Evolutionary conservation across 2,113 vertebrate genomes (phyloP).

Genomic region (Phodopus roborovskii): DNA sequence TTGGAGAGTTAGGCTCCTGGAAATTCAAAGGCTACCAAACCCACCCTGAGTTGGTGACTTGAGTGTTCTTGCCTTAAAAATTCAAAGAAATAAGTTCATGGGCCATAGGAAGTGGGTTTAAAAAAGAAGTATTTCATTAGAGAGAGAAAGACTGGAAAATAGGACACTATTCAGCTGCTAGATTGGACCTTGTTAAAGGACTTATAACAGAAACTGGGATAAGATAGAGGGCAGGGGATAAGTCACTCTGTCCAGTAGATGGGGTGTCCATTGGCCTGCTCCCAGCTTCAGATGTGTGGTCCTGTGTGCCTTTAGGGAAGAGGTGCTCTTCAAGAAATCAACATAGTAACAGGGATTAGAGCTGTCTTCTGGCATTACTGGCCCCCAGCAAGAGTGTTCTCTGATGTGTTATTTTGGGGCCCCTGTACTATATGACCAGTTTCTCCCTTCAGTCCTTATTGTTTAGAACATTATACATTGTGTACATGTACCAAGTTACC

Average conservation of each 20-base stretch:
- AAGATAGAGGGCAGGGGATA: not conserved
- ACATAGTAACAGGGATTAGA: too few relatives aligned
- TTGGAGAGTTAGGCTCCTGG: too few relatives aligned
- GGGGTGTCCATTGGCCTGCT: not conserved
- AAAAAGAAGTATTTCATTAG: not conserved
- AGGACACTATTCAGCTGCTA: not conserved
- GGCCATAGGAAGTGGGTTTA: not conserved
- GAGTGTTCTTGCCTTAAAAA: not conserved
- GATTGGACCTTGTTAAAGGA: not conserved
- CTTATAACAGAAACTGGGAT: not conserved
- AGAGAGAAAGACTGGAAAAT: not conserved
- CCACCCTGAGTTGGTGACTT: not conserved
- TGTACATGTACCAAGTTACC: not conserved
- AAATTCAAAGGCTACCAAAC: not conserved
- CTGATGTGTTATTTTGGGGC: not conserved
- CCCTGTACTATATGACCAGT: too few relatives aligned
- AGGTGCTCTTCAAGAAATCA: not conserved
- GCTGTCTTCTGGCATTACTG: not conserved
- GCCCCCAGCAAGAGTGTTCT: not conserved
- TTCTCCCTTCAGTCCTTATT: not conserved
- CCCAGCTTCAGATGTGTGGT: not conserved
- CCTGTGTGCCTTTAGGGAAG: not conserved
- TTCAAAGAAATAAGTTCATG: not conserved
- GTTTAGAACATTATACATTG: not conserved
- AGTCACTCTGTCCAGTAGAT: not conserved